Evolutionary conservation across 2,888 invertebrate species (phyloP).

Genomic region (Dryadula phaetusa): DNA sequence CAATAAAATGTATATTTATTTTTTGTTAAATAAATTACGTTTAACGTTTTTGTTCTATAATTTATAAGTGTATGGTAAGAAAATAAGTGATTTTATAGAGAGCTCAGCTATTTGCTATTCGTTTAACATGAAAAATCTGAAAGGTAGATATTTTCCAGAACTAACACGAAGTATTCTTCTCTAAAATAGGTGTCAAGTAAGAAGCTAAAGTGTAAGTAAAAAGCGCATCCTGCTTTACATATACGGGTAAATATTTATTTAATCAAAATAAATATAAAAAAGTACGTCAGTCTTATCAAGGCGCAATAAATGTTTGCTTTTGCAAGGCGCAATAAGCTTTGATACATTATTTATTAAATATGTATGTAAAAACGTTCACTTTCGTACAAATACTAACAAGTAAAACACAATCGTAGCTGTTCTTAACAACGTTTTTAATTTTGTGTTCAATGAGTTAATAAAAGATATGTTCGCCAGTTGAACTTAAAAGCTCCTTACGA

Average conservation of each 20-base stretch:
- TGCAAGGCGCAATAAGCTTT: too few species aligned
- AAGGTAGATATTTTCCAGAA: background rate
- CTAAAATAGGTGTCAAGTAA: too few species aligned
- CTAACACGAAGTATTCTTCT: background rate
- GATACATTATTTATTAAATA: too few species aligned
- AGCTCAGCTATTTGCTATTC: background rate
- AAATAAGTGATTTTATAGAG: background rate
- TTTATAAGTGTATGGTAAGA: background rate
- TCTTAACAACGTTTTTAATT: background rate
- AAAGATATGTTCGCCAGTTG: background rate
- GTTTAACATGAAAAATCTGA: background rate
- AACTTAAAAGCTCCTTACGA: slow-evolving; percentile 18
- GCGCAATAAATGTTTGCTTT: too few species aligned
- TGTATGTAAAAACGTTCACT: background rate
- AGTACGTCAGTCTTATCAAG: too few species aligned
- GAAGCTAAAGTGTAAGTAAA: too few species aligned
- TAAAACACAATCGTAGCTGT: background rate
- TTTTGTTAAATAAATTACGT: background rate
- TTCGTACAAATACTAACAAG: background rate
- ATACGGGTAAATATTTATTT: too few species aligned
- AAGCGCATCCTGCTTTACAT: too few species aligned
- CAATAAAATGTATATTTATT: background rate
- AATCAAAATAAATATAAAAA: too few species aligned
- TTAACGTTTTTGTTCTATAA: background rate
- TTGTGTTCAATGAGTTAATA: slow-evolving; percentile 12